phyloP scores from a whole-genome alignment of 2,888 invertebrate species.

The Leucophora obtusa region DNA sequence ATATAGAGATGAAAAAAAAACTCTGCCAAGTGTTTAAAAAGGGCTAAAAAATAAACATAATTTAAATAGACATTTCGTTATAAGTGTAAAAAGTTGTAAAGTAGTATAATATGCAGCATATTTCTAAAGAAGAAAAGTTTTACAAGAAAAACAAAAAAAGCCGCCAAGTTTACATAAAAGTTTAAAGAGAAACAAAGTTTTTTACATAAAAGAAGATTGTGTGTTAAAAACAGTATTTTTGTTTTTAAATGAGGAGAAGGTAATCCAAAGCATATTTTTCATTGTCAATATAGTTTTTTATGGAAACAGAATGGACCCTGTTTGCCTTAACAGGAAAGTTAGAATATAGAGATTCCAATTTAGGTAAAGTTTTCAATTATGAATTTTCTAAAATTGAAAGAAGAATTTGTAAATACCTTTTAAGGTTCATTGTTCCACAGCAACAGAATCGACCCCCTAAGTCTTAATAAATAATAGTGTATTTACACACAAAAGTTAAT shows the following conservation, averaged over 20 bases:
- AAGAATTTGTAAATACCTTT: too few species aligned
- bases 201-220: neutral
- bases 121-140: conserved; percentile 12
- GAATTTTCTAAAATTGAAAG: too few species aligned
- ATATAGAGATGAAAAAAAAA: neutral
- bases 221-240: neutral
- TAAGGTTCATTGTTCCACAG: too few species aligned
- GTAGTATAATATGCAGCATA: neutral
- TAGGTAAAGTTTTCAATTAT: too few species aligned
- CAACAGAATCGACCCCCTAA: too few species aligned
- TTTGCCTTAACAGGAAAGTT: too few species aligned
- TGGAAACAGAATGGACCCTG: too few species aligned
- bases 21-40: conserved; percentile 32
- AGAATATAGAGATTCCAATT: too few species aligned
- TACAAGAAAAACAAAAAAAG: neutral
- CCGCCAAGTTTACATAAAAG: conserved; percentile 23
- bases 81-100: neutral
- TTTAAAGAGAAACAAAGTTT: neutral
- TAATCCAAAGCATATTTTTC: too few species aligned
- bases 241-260: neutral
- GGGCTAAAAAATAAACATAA: neutral
- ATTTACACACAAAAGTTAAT: too few species aligned
- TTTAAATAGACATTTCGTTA: conserved; percentile 34
- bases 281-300: too few species aligned
- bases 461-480: too few species aligned